Conservation (phyloP, 2,888 invertebrate species). For the Stratiomys singularior region DNA sequence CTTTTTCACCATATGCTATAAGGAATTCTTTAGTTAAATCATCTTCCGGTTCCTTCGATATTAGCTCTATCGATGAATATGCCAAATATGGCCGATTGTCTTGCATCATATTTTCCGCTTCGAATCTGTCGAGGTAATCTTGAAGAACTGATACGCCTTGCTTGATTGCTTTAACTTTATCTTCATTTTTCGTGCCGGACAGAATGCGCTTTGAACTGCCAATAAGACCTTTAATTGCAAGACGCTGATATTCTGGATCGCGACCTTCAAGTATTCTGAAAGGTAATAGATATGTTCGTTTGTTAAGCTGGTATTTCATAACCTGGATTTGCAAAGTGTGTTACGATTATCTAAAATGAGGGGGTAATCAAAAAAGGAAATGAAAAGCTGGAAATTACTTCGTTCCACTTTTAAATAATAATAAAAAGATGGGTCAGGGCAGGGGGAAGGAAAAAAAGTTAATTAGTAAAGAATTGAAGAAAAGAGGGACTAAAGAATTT, state of each 20-base stretch:
- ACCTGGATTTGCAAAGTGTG: too few species aligned
- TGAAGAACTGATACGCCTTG: slow-evolving; percentile 78
- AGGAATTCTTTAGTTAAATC: slow-evolving; percentile 70
- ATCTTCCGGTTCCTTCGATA: slow-evolving; percentile 67
- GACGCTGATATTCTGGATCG: slow-evolving; percentile 80
- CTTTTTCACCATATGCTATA: slow-evolving; percentile 73
- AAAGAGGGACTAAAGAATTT: too few species aligned
- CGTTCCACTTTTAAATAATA: too few species aligned
- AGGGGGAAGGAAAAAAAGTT: too few species aligned
- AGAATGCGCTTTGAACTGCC: slow-evolving; percentile 78
- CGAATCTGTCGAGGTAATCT: slow-evolving; percentile 79
- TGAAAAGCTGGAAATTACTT: too few species aligned
- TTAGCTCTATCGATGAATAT: slow-evolving; percentile 70
- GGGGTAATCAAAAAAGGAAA: too few species aligned
- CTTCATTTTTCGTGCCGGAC: slow-evolving; percentile 80
- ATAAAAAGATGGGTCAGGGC: too few species aligned
- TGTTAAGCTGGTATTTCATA: too few species aligned
- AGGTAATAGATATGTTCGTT: background rate
- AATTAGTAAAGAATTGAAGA: too few species aligned
- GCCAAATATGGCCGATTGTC: slow-evolving; percentile 78
- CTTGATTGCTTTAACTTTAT: slow-evolving; percentile 78
- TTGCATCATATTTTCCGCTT: slow-evolving; percentile 72
- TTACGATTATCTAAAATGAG: too few species aligned
- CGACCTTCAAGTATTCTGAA: slow-evolving; percentile 72
- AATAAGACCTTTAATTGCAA: slow-evolving; percentile 77